Evolutionary conservation across 2,888 invertebrate species (phyloP).

Genomic region (Microplitis manilae): DNA sequence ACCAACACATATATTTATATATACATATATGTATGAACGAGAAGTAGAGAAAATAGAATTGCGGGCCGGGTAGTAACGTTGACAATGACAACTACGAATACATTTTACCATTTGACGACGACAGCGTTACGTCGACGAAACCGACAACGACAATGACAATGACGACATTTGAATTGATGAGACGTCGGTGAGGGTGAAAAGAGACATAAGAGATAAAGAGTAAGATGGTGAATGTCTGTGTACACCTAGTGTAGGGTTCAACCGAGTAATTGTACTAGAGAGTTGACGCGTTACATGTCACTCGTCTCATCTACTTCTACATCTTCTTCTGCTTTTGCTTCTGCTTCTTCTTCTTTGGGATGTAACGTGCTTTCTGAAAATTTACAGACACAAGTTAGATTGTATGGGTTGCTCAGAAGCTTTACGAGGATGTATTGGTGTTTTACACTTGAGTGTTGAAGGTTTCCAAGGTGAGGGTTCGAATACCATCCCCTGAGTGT

Average conservation of each 20-base stretch:
- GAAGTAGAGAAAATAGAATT: slow-evolving; percentile 5
- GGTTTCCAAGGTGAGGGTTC: neutral
- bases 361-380: neutral
- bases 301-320: neutral
- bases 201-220: slow-evolving; percentile 4
- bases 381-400: slow-evolving; percentile 20
- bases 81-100: slow-evolving; percentile 5
- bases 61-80: slow-evolving; percentile 1
- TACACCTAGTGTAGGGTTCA: neutral
- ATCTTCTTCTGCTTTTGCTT: neutral
- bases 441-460: neutral
- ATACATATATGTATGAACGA: neutral
- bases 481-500: neutral
- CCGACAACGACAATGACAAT: neutral
- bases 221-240: slow-evolving; percentile 8
- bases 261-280: slow-evolving; percentile 26
- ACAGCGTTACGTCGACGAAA: neutral
- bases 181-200: slow-evolving; percentile 4
- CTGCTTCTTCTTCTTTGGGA: neutral
- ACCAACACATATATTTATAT: neutral
- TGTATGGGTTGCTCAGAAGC: neutral
- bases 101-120: slow-evolving; percentile 8
- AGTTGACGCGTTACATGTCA: slow-evolving; percentile 24
- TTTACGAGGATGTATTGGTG: neutral
- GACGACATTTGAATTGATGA: slow-evolving; percentile 34